Percentiles rank a stretch among this genome's conserved stretches.
These are phyloP conservation scores for Ceratina japonica DNA, from an alignment of 1,140 invertebrate genomes.

Conservation along the genomic window DNA sequence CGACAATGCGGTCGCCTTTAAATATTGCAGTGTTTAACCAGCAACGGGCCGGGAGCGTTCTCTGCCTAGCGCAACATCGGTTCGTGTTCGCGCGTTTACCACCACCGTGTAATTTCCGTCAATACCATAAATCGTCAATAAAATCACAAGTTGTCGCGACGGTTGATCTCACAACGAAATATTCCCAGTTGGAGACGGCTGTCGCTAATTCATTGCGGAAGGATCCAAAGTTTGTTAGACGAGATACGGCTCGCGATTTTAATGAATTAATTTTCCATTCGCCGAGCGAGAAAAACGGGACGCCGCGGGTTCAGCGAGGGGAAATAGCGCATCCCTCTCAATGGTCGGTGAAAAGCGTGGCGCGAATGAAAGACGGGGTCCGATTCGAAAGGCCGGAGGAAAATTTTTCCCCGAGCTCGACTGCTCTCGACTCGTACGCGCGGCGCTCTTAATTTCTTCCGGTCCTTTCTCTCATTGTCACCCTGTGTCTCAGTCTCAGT, in stretches of 20 bases:
- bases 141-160: background rate
- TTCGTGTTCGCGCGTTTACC: background rate
- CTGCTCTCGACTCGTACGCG: slow-evolving; percentile 5
- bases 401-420: slow-evolving; percentile 45
- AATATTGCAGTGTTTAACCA: slow-evolving; percentile 41
- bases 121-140: background rate
- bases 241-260: slow-evolving; percentile 26
- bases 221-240: background rate
- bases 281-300: slow-evolving; percentile 13
- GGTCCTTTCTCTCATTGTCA: slow-evolving; percentile 40
- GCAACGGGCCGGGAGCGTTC: slow-evolving; percentile 1
- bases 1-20: slow-evolving; percentile 31
- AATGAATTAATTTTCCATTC: slow-evolving; percentile 54
- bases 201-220: background rate
- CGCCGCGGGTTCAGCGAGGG: background rate
- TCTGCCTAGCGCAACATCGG: too few species aligned
- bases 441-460: slow-evolving; percentile 59
- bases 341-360: slow-evolving; percentile 51
- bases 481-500: background rate
- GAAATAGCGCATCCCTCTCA: slow-evolving; percentile 16
- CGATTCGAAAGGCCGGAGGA: slow-evolving; percentile 45
- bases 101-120: background rate
- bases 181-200: too few species aligned
- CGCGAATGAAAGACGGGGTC: slow-evolving; percentile 53
- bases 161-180: background rate